phyloP scores from a whole-genome alignment of 1,140 invertebrate genomes.

The Drosophila auraria region DNA sequence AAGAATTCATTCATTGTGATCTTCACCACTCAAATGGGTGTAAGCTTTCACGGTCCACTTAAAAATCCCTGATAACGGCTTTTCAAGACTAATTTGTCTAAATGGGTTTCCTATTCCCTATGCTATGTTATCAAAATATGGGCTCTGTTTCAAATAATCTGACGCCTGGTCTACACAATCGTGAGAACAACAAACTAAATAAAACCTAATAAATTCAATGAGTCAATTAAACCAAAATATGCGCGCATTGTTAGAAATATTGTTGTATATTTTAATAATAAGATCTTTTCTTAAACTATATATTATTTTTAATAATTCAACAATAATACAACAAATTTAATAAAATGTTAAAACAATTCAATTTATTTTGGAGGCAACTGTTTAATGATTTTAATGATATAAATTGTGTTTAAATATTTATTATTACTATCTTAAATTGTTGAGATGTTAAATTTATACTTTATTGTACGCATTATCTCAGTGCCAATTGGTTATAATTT shows the following conservation, averaged over 20 bases:
- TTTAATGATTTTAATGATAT: background rate
- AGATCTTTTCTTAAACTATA: background rate
- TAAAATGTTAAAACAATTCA: background rate
- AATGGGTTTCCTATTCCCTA: background rate
- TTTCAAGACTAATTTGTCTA: background rate
- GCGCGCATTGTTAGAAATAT: background rate
- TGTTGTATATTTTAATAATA: background rate
- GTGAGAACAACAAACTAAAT: background rate
- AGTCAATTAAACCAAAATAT: background rate
- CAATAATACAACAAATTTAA: background rate
- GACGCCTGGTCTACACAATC: background rate
- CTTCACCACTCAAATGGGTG: conserved; percentile 1
- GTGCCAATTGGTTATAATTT: too few species aligned
- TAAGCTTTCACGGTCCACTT: conserved; percentile 30
- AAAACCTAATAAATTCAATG: background rate
- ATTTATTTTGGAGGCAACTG: too few species aligned
- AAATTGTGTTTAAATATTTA: background rate
- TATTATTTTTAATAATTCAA: background rate
- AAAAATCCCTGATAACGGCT: conserved; percentile 1
- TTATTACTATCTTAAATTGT: background rate
- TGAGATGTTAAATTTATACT: too few species aligned
- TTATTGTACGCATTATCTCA: too few species aligned
- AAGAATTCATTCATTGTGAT: conserved; percentile 1
- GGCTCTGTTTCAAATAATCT: background rate
- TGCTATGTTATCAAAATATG: background rate